phyloP scores from a whole-genome alignment of 2,888 invertebrate species.

The Pristionchus entomophagus region DNA sequence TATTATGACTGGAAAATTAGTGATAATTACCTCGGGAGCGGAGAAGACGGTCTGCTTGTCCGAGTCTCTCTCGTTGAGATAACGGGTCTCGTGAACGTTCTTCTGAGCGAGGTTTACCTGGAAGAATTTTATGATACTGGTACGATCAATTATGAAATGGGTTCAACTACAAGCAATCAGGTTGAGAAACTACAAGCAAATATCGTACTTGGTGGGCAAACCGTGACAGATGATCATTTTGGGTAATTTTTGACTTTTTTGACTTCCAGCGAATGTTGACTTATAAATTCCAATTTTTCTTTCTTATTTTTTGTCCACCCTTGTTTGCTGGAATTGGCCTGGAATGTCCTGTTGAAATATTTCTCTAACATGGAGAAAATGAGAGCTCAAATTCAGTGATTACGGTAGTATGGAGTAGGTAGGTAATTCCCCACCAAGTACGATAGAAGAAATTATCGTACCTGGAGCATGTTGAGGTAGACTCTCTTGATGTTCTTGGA shows the following conservation, averaged over 20 bases:
- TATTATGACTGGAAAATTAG: too few species aligned
- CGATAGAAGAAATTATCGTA: slow-evolving; percentile 41
- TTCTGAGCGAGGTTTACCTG: slow-evolving; percentile 22
- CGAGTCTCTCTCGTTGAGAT: neutral
- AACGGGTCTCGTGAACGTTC: neutral
- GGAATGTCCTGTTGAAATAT: too few species aligned
- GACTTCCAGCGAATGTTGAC: neutral
- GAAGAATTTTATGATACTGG: neutral
- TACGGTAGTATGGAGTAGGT: neutral
- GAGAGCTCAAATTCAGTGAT: too few species aligned
- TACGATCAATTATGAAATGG: too few species aligned
- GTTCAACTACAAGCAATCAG: neutral
- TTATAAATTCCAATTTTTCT: too few species aligned
- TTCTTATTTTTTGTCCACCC: too few species aligned
- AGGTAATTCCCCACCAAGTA: neutral
- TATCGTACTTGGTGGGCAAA: neutral
- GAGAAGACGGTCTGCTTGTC: slow-evolving; percentile 51
- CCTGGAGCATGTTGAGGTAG: slow-evolving; percentile 70
- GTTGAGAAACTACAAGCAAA: neutral
- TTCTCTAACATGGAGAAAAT: too few species aligned
- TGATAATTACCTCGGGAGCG: slow-evolving; percentile 62
- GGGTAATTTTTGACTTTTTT: neutral
- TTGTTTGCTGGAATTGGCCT: too few species aligned
- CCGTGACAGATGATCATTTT: too few species aligned
- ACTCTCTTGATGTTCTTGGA: slow-evolving; percentile 71